Evolutionary conservation across 2,113 vertebrate species (phyloP).

Genomic region (Alligator sinensis): DNA sequence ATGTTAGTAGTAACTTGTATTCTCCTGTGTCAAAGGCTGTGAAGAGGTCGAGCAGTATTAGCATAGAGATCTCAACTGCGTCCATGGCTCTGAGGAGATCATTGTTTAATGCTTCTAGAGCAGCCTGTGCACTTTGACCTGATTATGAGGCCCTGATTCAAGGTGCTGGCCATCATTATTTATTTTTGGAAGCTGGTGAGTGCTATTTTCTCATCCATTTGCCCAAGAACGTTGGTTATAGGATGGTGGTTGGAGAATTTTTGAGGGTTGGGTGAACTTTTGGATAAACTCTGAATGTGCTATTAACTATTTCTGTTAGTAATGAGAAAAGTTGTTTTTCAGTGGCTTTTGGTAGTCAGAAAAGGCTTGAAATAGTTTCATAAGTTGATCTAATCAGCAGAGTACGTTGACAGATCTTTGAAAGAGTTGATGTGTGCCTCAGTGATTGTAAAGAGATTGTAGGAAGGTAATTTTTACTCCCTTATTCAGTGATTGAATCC

Average conservation of each 20-base stretch:
- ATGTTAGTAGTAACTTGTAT: no score
- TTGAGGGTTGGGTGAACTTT: neutral
- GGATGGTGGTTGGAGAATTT: neutral
- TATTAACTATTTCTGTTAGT: neutral
- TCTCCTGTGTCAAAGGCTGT: no score
- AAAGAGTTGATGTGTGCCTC: accelerated
- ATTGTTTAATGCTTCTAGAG: neutral
- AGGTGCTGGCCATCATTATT: neutral
- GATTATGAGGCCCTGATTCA: neutral
- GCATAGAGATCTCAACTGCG: no score
- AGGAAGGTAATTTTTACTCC: neutral
- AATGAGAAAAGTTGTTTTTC: neutral
- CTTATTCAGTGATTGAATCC: neutral
- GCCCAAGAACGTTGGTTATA: neutral
- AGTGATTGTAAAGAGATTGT: neutral
- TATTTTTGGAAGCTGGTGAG: neutral
- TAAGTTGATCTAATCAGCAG: neutral
- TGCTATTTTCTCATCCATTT: neutral
- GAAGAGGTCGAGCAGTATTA: no score
- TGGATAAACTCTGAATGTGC: no score
- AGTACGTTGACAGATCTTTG: neutral
- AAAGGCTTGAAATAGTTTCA: neutral
- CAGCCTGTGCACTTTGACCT: neutral
- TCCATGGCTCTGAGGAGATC: no score
- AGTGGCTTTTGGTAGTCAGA: neutral